Percentiles rank a stretch among this genome's conserved stretches.
These are phyloP conservation scores for Hippotragus niger DNA, from an alignment of 2,113 vertebrate genomes.

Conservation along the genomic window DNA sequence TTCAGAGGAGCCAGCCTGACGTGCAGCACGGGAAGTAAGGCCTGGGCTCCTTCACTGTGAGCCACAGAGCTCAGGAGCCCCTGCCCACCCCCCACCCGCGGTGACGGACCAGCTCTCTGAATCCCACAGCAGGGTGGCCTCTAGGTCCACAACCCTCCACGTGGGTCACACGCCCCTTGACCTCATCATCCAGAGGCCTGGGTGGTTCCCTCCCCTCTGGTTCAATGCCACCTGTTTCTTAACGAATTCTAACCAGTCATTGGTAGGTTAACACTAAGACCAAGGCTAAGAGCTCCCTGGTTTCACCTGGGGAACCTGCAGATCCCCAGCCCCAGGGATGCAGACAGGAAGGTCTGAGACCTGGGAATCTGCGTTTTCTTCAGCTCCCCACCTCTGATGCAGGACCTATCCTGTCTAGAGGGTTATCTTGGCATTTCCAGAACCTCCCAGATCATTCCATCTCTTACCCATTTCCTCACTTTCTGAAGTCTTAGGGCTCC, in stretches of 20 bases:
- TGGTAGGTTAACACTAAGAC: not conserved
- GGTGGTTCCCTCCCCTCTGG: not conserved
- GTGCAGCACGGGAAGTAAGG: not conserved
- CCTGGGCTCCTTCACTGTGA: not conserved
- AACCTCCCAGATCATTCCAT: not conserved
- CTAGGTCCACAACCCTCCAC: not conserved
- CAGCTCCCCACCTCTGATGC: not conserved
- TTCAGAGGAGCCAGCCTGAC: not conserved
- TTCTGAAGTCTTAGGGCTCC: not conserved
- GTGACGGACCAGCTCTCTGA: not conserved
- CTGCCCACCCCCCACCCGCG: accelerated
- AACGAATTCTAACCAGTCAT: not conserved
- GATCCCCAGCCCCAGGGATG: not conserved
- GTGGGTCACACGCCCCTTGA: not conserved
- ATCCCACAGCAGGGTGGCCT: not conserved
- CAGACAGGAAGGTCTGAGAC: not conserved
- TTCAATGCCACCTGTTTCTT: not conserved
- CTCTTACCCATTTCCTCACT: not conserved
- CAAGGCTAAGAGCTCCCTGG: not conserved
- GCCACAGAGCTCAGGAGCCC: not conserved
- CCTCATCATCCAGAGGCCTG: not conserved
- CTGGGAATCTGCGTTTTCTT: not conserved
- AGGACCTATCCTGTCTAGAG: not conserved
- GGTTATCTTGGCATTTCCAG: not conserved
- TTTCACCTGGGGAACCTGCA: not conserved